Evolutionary conservation across 2,113 vertebrate genomes (phyloP).

Genomic region (Alethe diademata): DNA sequence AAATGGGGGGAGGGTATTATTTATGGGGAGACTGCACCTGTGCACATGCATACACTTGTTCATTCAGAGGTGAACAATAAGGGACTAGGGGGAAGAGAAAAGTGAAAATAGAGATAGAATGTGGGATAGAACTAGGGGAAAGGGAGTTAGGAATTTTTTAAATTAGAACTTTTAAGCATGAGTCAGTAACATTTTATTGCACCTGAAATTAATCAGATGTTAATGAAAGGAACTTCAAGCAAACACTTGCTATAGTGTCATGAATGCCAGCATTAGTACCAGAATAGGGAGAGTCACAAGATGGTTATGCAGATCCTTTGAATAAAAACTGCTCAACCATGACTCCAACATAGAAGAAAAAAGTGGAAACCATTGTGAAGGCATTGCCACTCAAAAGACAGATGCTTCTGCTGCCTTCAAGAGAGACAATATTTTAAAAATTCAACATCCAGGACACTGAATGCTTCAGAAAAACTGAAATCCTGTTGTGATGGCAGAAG

Average conservation of each 20-base stretch:
- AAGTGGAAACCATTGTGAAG: not conserved
- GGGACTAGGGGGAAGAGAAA: not conserved
- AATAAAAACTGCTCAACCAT: not conserved
- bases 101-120: not conserved
- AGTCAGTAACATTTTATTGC: not conserved
- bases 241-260: not conserved
- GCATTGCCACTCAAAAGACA: accelerated
- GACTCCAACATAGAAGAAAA: not conserved
- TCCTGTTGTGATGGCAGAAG: not conserved
- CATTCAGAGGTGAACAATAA: not conserved
- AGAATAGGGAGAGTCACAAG: not conserved
- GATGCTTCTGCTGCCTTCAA: not conserved
- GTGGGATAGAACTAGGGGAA: not conserved
- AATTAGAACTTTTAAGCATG: not conserved
- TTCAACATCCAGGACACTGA: not conserved
- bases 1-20: not conserved
- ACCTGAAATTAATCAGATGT: not conserved
- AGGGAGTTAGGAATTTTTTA: not conserved
- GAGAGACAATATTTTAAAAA: not conserved
- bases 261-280: not conserved
- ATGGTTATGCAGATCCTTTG: not conserved
- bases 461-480: not conserved
- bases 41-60: not conserved
- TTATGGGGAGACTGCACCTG: not conserved
- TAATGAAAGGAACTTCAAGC: not conserved